phyloP scores from a whole-genome alignment of 2,888 invertebrate species.

The Mylabris sibirica region DNA sequence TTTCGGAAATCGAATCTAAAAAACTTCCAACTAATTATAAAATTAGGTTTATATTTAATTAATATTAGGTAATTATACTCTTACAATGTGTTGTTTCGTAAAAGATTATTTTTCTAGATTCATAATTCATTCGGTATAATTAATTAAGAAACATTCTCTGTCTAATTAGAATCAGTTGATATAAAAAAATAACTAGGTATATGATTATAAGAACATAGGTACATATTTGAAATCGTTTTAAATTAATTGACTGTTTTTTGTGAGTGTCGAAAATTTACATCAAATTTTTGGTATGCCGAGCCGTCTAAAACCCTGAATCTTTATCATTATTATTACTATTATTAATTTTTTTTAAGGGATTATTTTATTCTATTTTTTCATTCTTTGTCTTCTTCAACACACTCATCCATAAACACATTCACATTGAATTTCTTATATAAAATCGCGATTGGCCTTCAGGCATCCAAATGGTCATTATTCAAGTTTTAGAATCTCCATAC shows the following conservation, averaged over 20 bases:
- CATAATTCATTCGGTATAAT: neutral
- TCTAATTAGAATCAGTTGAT: neutral
- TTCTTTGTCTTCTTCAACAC: neutral
- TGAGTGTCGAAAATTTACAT: neutral
- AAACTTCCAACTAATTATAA: neutral
- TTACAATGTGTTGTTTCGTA: neutral
- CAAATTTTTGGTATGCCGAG: neutral
- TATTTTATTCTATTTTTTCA: neutral
- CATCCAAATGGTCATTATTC: slow-evolving; percentile 50
- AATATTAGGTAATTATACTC: neutral
- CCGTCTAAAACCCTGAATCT: neutral
- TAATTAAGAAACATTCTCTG: neutral
- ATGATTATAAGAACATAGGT: neutral
- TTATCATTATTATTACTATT: neutral
- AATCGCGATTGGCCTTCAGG: slow-evolving; percentile 9
- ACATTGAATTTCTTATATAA: slow-evolving; percentile 8
- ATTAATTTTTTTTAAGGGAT: neutral
- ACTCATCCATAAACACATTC: neutral
- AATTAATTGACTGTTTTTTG: neutral
- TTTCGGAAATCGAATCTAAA: too few species aligned
- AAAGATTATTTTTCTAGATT: neutral
- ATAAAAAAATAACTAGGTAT: neutral
- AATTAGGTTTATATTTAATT: neutral
- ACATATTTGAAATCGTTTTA: neutral
- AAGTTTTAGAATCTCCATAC: slow-evolving; percentile 58